Evolutionary conservation across 2,888 invertebrate genomes (phyloP).

Genomic region (Drosophila trichaetosa): DNA sequence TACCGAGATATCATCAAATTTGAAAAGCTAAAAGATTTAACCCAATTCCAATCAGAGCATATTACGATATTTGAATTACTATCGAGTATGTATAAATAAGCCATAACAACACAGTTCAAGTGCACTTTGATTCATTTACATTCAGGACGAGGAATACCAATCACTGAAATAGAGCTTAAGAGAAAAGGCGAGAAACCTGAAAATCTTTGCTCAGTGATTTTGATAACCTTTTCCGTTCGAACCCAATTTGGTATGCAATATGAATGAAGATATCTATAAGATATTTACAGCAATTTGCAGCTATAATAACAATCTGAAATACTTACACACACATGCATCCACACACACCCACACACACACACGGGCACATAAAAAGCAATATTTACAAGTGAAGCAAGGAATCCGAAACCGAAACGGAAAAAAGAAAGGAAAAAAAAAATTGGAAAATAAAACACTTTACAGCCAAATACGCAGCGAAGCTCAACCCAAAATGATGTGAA

Average conservation of each 20-base stretch:
- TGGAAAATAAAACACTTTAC: conserved; percentile 67
- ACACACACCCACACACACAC: background rate
- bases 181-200: background rate
- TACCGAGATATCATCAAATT: background rate
- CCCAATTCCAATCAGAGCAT: background rate
- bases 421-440: conserved; percentile 21
- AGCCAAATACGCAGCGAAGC: conserved; percentile 35
- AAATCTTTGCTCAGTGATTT: conserved; percentile 29
- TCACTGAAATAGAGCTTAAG: conserved; percentile 7
- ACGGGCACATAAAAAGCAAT: conserved; percentile 9
- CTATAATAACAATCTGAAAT: conserved; percentile 49
- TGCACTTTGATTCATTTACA: conserved; percentile 32
- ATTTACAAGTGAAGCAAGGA: conserved; percentile 17
- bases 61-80: background rate
- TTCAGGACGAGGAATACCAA: conserved; percentile 23
- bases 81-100: background rate
- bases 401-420: conserved; percentile 12
- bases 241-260: conserved; percentile 47
- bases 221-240: conserved; percentile 11
- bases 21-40: background rate
- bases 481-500: conserved; percentile 55
- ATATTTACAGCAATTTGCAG: conserved; percentile 58
- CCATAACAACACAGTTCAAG: background rate
- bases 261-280: conserved; percentile 48
- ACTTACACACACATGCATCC: background rate